These are phyloP conservation scores for Drosophila aff. DNA, from an alignment of 1,140 invertebrate species.

Conservation along the genomic window DNA sequence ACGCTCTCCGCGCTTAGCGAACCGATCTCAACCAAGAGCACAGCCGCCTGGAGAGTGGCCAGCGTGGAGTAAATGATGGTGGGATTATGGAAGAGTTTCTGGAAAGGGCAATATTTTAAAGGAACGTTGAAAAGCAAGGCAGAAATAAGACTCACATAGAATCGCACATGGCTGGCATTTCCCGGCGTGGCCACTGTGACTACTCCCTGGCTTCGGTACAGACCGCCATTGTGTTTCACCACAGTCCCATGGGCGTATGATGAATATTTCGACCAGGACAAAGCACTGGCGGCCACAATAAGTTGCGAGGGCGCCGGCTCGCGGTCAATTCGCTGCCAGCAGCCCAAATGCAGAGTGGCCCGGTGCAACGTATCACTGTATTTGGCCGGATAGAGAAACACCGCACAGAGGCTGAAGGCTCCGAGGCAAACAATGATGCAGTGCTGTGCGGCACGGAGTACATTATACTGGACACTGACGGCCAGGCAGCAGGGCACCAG, in stretches of 20 bases:
- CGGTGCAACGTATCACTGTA: slow-evolving; percentile 96
- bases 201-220: slow-evolving; percentile 92
- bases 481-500: slow-evolving; percentile 96
- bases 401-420: slow-evolving; percentile 92
- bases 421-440: slow-evolving; percentile 93
- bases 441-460: slow-evolving; percentile 93
- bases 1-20: slow-evolving; percentile 90
- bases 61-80: slow-evolving; percentile 91
- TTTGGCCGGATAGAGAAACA: slow-evolving; percentile 89
- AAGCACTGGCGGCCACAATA: slow-evolving; percentile 62
- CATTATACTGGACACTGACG: slow-evolving; percentile 94
- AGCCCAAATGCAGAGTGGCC: slow-evolving; percentile 94
- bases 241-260: slow-evolving; percentile 92
- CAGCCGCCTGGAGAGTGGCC: slow-evolving; percentile 89
- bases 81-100: slow-evolving; percentile 96
- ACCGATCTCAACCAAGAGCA: slow-evolving; percentile 92
- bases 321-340: slow-evolving; percentile 90
- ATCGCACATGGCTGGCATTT: slow-evolving; percentile 91
- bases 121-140: not conserved
- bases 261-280: slow-evolving; percentile 89
- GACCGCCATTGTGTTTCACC: slow-evolving; percentile 91
- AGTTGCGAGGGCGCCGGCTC: slow-evolving; percentile 56
- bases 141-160: slow-evolving; percentile 90
- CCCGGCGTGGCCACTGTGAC: slow-evolving; percentile 93
- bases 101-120: slow-evolving; percentile 61